Evolutionary conservation across 2,797 vertebrate species (phyloP).

Genomic region (Eurystomus glaucurus): DNA sequence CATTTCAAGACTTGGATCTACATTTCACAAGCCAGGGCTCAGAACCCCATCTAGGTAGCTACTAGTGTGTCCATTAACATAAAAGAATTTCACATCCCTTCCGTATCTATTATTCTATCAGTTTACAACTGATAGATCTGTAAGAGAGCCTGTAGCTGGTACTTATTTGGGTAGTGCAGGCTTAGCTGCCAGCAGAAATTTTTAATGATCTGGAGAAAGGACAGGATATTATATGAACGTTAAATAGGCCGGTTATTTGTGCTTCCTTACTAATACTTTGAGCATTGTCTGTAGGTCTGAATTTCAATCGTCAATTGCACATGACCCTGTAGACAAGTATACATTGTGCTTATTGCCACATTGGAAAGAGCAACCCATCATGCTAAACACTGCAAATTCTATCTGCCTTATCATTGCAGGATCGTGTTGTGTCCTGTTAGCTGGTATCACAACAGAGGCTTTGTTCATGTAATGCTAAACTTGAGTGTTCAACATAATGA

Average conservation of each 20-base stretch:
- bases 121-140: background rate
- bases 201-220: background rate
- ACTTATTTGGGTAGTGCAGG: background rate
- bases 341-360: background rate
- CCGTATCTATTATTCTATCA: background rate
- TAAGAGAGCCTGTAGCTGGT: background rate
- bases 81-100: background rate
- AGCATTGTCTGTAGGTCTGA: background rate
- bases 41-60: background rate
- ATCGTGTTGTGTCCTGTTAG: slow-evolving; percentile 41
- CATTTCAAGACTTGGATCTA: slow-evolving; percentile 30
- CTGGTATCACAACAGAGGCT: background rate
- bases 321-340: background rate
- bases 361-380: background rate
- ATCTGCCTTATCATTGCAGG: slow-evolving; percentile 14
- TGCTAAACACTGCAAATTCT: slow-evolving; percentile 11
- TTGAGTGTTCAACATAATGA: slow-evolving; percentile 17
- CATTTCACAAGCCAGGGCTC: background rate
- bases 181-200: background rate
- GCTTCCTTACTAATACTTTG: background rate
- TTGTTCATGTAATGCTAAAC: slow-evolving; percentile 27
- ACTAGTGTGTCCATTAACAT: background rate
- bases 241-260: background rate
- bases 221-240: background rate
- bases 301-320: rapidly evolving